phyloP scores from a whole-genome alignment of 2,888 invertebrate genomes.

The Tenthredo scrophulariae region DNA sequence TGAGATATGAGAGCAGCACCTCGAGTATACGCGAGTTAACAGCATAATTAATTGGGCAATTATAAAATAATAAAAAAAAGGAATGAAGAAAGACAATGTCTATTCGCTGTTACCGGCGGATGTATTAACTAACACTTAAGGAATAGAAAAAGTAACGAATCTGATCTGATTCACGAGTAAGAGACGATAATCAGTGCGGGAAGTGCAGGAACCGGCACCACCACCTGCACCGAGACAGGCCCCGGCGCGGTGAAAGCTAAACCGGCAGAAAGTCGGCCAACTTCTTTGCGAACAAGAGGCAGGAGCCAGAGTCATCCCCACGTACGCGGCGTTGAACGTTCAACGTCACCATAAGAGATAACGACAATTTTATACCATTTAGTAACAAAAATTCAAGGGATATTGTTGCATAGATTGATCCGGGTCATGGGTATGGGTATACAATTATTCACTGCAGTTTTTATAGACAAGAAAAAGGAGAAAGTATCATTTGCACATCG shows the following conservation, averaged over 20 bases:
- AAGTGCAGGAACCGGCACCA: slow-evolving; percentile 76
- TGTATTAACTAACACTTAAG: slow-evolving; percentile 28
- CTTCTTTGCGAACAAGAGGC: slow-evolving; percentile 59
- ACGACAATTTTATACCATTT: not conserved
- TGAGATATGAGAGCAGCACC: not conserved
- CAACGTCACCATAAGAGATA: not conserved
- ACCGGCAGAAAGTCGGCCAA: slow-evolving; percentile 73
- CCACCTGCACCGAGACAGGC: slow-evolving; percentile 67
- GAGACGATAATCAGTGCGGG: slow-evolving; percentile 76
- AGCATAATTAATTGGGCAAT: slow-evolving; percentile 63
- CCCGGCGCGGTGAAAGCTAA: slow-evolving; percentile 71
- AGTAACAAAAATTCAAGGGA: not conserved
- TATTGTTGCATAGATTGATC: not conserved
- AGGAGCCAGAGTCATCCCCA: slow-evolving; percentile 60
- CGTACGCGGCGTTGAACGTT: slow-evolving; percentile 58
- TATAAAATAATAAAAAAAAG: slow-evolving; percentile 50
- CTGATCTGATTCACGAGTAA: slow-evolving; percentile 57
- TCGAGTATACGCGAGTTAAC: slow-evolving; percentile 53
- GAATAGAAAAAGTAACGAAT: slow-evolving; percentile 43
- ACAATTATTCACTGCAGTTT: not conserved
- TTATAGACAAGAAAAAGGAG: not conserved
- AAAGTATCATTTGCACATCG: not conserved
- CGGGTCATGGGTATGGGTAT: not conserved
- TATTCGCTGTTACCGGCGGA: slow-evolving; percentile 9
- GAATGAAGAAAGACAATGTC: slow-evolving; percentile 41